A percentile compares a stretch with the other conserved stretches of the same genome.
phyloP scores from a whole-genome alignment of 2,888 invertebrate genomes.

The Ypsolopha sequella region DNA sequence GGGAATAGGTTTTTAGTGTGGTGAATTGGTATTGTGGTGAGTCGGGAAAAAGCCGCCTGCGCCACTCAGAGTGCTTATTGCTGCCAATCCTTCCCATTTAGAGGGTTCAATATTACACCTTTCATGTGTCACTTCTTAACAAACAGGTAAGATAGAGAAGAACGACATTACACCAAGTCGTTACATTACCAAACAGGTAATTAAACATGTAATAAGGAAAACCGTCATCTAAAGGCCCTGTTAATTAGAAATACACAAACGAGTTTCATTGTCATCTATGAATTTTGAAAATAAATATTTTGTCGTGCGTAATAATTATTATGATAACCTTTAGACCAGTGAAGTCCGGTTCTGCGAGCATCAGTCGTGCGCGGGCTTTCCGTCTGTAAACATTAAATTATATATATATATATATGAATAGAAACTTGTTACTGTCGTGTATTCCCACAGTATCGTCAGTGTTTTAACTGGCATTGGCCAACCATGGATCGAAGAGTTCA shows the following conservation, averaged over 20 bases:
- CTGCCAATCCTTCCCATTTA: no score
- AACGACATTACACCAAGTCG: neutral
- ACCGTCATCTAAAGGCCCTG: neutral
- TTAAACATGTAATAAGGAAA: neutral
- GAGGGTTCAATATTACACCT: no score
- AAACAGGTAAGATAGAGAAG: no score
- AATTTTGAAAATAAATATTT: neutral
- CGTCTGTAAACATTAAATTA: slow-evolving; percentile 13
- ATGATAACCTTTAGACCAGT: slow-evolving; percentile 4
- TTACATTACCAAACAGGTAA: neutral
- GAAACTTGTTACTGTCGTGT: neutral
- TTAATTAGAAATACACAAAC: neutral
- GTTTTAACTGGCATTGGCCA: neutral
- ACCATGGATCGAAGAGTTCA: neutral
- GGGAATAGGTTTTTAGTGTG: no score
- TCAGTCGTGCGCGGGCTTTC: slow-evolving; percentile 37
- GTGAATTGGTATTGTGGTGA: no score
- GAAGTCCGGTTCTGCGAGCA: slow-evolving; percentile 22
- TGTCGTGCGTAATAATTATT: slow-evolving; percentile 1
- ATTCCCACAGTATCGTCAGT: no score
- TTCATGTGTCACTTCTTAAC: no score
- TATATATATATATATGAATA: neutral
- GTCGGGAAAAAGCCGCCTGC: no score
- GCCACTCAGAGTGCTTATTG: no score
- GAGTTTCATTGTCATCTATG: neutral